Conservation (phyloP, 1,140 invertebrate genomes). For the Papilio xuthus region DNA sequence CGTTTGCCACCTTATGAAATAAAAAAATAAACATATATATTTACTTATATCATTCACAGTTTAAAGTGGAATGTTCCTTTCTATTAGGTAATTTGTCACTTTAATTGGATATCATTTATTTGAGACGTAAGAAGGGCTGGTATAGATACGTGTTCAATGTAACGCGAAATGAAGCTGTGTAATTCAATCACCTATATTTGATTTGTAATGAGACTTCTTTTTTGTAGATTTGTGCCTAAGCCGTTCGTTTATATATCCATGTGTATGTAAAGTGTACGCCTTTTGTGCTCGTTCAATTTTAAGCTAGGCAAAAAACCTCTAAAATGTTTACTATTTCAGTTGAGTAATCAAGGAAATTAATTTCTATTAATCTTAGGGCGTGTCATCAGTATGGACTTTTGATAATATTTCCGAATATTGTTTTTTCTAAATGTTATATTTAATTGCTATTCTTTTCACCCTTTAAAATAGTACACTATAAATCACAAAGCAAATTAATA, state of each 20-base stretch:
- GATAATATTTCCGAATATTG: too few species aligned
- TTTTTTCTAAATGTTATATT: too few species aligned
- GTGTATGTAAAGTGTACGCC: background rate
- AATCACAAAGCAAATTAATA: conserved; percentile 9
- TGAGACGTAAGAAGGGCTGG: conserved; percentile 13
- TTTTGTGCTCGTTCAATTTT: background rate
- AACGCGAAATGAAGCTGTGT: conserved; percentile 22
- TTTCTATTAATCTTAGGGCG: too few species aligned
- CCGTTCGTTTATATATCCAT: background rate
- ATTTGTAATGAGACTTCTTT: conserved; percentile 13
- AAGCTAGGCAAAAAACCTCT: background rate
- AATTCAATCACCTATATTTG: conserved; percentile 21
- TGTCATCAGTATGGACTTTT: too few species aligned
- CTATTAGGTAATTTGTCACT: conserved; percentile 24
- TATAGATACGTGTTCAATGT: conserved; percentile 23
- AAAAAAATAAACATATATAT: too few species aligned
- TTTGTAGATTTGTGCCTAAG: background rate
- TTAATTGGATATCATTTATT: conserved; percentile 26
- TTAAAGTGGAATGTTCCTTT: conserved; percentile 13
- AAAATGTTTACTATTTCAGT: too few species aligned
- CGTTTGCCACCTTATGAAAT: too few species aligned
- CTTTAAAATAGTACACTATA: background rate
- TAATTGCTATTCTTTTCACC: background rate
- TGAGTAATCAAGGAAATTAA: too few species aligned
- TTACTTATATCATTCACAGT: conserved; percentile 32